These are phyloP conservation scores for Zosterops hypoxanthus DNA, from an alignment of 2,113 vertebrate genomes.

Conservation along the genomic window DNA sequence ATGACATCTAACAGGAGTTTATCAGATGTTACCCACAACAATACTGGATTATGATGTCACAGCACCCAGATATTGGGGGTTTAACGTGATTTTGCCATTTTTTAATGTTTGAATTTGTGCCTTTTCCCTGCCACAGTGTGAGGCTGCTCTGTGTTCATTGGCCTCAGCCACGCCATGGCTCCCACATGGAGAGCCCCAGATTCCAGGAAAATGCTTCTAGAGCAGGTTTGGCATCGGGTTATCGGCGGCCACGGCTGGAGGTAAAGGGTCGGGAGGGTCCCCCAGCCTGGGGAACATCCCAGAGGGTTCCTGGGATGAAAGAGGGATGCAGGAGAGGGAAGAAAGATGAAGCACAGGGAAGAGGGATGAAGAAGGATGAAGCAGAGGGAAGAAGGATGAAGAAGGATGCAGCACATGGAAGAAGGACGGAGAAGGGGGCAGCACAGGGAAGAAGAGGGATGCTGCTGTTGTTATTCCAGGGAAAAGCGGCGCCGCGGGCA, in stretches of 20 bases:
- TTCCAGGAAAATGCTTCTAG: rapidly evolving
- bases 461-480: rapidly evolving
- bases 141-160: rapidly evolving
- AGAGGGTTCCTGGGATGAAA: background rate
- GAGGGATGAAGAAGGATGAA: rapidly evolving
- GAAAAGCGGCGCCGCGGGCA: background rate
- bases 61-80: background rate
- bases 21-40: background rate
- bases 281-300: background rate
- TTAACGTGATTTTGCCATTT: background rate
- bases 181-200: rapidly evolving
- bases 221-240: rapidly evolving
- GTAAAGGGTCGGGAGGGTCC: background rate
- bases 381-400: background rate
- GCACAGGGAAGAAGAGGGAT: rapidly evolving
- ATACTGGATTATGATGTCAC: background rate
- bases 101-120: background rate
- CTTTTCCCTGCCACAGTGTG: background rate
- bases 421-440: rapidly evolving
- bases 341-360: background rate
- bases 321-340: rapidly evolving
- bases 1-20: background rate
- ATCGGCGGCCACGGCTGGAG: background rate
- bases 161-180: rapidly evolving
- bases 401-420: background rate